These are phyloP conservation scores for Lacerta bilineata DNA, from an alignment of 2,797 vertebrate species.

Conservation along the genomic window DNA sequence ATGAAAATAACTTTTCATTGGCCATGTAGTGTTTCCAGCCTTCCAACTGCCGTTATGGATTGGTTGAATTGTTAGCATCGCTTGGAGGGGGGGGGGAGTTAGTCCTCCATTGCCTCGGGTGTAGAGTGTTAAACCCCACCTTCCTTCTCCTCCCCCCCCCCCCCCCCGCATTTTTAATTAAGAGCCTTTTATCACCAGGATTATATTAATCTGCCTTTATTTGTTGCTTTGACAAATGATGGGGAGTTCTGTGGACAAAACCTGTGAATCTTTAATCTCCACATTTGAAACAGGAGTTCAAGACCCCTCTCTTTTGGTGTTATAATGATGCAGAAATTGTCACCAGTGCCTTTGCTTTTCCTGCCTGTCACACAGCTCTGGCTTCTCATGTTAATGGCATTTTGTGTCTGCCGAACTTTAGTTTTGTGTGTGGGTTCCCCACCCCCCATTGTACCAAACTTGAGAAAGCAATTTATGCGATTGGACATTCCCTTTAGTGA, in stretches of 20 bases:
- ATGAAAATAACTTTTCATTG: slow-evolving; percentile 25
- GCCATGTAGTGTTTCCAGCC: slow-evolving; percentile 23
- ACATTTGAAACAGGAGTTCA: slow-evolving; percentile 51
- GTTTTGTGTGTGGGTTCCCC: slow-evolving; percentile 36
- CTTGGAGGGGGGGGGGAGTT: neutral
- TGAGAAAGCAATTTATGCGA: slow-evolving; percentile 53
- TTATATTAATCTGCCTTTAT: too few relatives aligned
- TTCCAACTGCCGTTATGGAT: slow-evolving; percentile 51
- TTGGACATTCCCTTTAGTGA: slow-evolving; percentile 70
- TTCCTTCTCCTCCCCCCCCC: neutral
- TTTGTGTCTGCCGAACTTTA: slow-evolving; percentile 9
- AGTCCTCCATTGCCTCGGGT: slow-evolving; percentile 67
- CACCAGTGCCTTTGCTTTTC: neutral
- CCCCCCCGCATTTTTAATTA: slow-evolving; percentile 2
- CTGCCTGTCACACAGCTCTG: slow-evolving; percentile 28
- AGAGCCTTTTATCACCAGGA: neutral
- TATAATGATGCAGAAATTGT: slow-evolving; percentile 46
- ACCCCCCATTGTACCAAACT: slow-evolving; percentile 46
- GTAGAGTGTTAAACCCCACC: slow-evolving; percentile 9
- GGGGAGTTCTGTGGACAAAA: slow-evolving; percentile 45
- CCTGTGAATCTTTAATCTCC: slow-evolving; percentile 47
- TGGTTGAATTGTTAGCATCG: too few relatives aligned
- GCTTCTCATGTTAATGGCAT: slow-evolving; percentile 25
- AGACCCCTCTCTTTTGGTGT: neutral
- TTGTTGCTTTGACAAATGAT: slow-evolving; percentile 53